Base-by-base conservation (phyloP, 64 coral and sea anemone species). In the Platygyra sinensis region DNA sequence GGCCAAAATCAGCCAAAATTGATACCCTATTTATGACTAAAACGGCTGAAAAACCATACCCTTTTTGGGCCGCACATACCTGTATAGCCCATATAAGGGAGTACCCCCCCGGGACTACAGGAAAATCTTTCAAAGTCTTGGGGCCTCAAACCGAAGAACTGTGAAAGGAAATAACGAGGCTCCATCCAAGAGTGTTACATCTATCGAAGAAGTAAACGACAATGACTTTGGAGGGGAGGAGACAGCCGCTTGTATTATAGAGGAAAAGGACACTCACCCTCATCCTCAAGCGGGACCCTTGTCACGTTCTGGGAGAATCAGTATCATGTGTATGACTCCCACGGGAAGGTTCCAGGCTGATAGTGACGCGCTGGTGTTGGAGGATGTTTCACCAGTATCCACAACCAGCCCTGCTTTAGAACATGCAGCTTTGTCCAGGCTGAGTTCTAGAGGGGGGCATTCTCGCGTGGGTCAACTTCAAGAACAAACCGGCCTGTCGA, bases 51-150 rank as follows among this genome's bases (percentile, higher is more conserved):
- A n/a, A n/a, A n/a, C n/a, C n/a, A n/a, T n/a, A n/a, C n/a, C n/a
- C n/a, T n/a, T n/a, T n/a, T n/a, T n/a, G n/a, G n/a, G n/a, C n/a
- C n/a, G n/a, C n/a, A n/a, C n/a, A n/a, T n/a, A n/a, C n/a, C n/a
- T n/a, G n/a, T n/a, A n/a, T n/a, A n/a, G n/a, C n/a, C n/a, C n/a
- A n/a, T n/a, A n/a, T n/a, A n/a, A n/a, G n/a, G n/a, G n/a, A n/a
- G n/a, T n/a, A n/a, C n/a, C n/a, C n/a, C n/a, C n/a, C n/a, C n/a
- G n/a, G n/a, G n/a, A n/a, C n/a, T n/a, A n/a, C 77, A 87, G 92
- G 65, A 91, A 90, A 36, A 91, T 96, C 51, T 94, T 96, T 33
- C 88, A 91, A 63, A 94, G 33, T 62, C 64, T 96, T 11, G 91
- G 95, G 2, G 89, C 64, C 55, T 62, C 88, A 20, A 76, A 63